Evolutionary conservation across 2,797 vertebrate genomes (phyloP), one percentile per base, ranked within the genome.

Genomic region (Typhlichthys eigenmanni): DNA sequence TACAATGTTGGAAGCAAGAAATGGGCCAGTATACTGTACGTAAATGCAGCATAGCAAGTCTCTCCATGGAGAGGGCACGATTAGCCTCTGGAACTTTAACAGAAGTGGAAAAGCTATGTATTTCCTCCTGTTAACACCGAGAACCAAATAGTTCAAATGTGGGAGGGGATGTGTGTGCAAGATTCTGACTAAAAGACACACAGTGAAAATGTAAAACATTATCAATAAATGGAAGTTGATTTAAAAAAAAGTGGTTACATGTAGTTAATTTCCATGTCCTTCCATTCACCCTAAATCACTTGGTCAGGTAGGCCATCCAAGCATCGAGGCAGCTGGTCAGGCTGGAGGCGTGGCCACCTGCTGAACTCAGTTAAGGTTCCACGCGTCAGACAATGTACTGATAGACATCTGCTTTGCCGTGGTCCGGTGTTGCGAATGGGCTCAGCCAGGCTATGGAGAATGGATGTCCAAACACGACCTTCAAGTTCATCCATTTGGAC

Each of bases 401-500:
- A 89, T 96, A 99, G 0, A 95, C 81, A 84, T 98, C 95, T 63
- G 95, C 93, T 88, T 99, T 99, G 83, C 98, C 97, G 74, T 97
- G 95, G 84, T 98, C 98, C 51, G 98, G 96, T 8, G 91, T 91
- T 54, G 95, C 92, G 57, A 99, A 97, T 55, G 98, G 97, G 87
- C 93, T 99, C 85, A 98, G 90, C 98, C 98, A 99, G 85, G 93
- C 87, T 81, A 99, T 81, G 76, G 98, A 99, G 92, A 98, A 97
- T 29, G 96, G 96, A 79, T 99, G 98, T 68, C 97, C 98, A 55
- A 99, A 99, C 78, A 99, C 98, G 82, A 96, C 94, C 92, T 95
- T 98, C 96, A 99, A 82, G 85, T 98, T 99, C 98, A 99, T 96
- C 97, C 98, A 99, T 83, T 94, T 96, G 69, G 97, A 96, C 92